Evolutionary conservation across 2,113 vertebrate genomes (phyloP), one percentile per base, ranked within the genome.

Genomic region (Kryptolebias marmoratus): DNA sequence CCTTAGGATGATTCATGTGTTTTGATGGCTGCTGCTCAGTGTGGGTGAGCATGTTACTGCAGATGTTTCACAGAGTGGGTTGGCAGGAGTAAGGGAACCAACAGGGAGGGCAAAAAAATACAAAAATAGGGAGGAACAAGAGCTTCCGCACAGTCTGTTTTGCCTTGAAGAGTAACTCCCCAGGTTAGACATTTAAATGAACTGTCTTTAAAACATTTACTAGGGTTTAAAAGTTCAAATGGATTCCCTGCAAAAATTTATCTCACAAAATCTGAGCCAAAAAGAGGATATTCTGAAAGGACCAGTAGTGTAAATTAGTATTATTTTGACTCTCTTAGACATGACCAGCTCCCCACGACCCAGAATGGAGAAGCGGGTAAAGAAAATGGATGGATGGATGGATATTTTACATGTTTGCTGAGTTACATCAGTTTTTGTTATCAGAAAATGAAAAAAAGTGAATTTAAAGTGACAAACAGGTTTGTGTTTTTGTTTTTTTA

Each of bases 41-140:
- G 83, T 87, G 78, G 85, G 81, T 63, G 80, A 73, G 66, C 42
- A 71, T 68, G 32, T 75, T 82, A 65, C 57, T 86, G 81, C 89
- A 88, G 85, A 89, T 91, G 89, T 91, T 81, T 72, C 80, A 73
- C 58, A 50, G 60, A 86, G 85, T 81, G 81, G 81, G 83, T 48
- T 83, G 79, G 61, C 28, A 54, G 64, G 63, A 84, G 64, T 61
- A 68, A 36, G 63, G 78, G 73, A 54, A 78, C 11, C 62, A 67
- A 44, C 27, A 59, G 12, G 31, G 45, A n/a, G 32, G 36, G 45
- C 8, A 47, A 8, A 42, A 42, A 42, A 8, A 42, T 42, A 10
- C 11, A 15, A 79, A 22, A 44, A 73, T 57, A 22, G 58, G 45
- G 50, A 54, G 64, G 28, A 67, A 70, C 36, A 66, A 53, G 61